These are phyloP conservation scores for Orchestia grillus DNA, from an alignment of 1,140 invertebrate species.

Conservation along the genomic window DNA sequence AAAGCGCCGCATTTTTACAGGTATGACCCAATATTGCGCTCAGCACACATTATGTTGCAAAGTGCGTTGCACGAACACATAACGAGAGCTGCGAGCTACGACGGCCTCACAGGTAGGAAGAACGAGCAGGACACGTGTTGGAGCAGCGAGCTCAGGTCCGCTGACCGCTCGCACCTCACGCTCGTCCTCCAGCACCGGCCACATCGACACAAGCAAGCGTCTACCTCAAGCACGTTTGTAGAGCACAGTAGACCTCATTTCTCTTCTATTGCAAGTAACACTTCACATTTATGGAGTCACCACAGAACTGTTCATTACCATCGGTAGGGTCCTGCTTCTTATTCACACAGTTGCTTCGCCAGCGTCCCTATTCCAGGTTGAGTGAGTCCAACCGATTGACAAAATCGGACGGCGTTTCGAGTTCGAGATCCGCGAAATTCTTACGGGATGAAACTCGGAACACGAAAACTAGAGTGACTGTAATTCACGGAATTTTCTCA, in stretches of 20 bases:
- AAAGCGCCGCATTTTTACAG: no score
- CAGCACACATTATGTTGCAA: no score
- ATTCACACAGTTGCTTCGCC: not conserved
- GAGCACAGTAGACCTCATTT: not conserved
- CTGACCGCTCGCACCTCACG: not conserved
- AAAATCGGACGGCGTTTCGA: not conserved
- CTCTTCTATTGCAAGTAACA: not conserved
- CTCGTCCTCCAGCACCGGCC: not conserved
- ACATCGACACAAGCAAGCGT: not conserved
- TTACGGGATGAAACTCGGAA: not conserved
- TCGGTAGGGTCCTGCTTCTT: not conserved
- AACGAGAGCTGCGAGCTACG: not conserved
- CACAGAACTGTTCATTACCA: not conserved
- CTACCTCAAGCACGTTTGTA: not conserved
- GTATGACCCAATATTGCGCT: no score
- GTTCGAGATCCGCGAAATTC: not conserved
- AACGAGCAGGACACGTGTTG: not conserved
- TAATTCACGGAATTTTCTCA: not conserved
- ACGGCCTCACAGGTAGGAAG: not conserved
- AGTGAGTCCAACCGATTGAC: not conserved
- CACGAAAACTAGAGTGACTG: not conserved
- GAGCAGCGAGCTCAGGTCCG: not conserved
- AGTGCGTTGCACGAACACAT: not conserved
- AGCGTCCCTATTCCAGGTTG: not conserved
- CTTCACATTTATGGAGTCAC: not conserved